Evolutionary conservation across 2,888 invertebrate species (phyloP), one percentile per base, ranked within the genome.

Genomic region (Ornithoptera priamus): DNA sequence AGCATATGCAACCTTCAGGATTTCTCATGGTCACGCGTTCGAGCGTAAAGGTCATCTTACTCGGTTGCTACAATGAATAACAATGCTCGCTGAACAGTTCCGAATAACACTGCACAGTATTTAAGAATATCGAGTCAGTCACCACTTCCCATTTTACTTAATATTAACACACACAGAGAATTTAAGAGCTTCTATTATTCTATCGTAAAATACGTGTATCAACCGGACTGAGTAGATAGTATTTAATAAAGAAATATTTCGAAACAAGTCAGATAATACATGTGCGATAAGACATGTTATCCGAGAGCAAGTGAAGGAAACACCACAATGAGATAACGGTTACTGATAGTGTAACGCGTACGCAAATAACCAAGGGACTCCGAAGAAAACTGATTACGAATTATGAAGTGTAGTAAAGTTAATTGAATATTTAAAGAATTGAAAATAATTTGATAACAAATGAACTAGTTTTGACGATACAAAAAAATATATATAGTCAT

Each of bases 11-110:
- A 89, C 90, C 90, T 90, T 90, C 88, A 84, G 83, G 82, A 78
- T 80, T 80, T 83, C 87, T 89, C 89, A 90, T 87, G 88, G 90
- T 85, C 89, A 83, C 79, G 83, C 88, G 82, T 77, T 83, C 80
- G 81, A 84, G 84, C 88, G 86, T 87, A 86, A 88, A 91, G 89
- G 90, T 87, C 86, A 84, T 83, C 81, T 80, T 75, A 75, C 77
- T 73, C 73, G 75, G 82, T 85, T 84, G 80, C 83, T 83, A 82
- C 79, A 82, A 80, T 79, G 75, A 83, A 78, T 80, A 84, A 85
- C 81, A 83, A 81, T 83, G 77, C 76, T 77, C 78, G 76, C 78
- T 80, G 75, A 81, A 78, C 80, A 74, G 77, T 71, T 77, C 71
- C 77, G 76, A 77, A 67, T 60, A 67, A 66, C 63, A 65, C 39